Evolutionary conservation across 2,888 invertebrate species (phyloP).

Genomic region (Rotaria socialis): DNA sequence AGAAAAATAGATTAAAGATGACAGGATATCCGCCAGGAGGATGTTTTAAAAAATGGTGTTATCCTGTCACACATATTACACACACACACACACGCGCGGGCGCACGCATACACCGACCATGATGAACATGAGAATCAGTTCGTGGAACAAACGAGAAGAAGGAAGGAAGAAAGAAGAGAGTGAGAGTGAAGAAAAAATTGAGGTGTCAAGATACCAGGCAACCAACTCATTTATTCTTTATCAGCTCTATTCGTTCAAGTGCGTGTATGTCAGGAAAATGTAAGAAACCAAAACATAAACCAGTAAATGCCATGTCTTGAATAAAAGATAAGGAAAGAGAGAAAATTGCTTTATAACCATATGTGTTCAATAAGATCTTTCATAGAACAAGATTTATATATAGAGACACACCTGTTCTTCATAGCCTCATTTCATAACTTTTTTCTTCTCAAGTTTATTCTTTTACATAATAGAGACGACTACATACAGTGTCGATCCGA

Average conservation of each 20-base stretch:
- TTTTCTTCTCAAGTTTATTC: too few relatives aligned
- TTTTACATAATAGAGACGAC: background rate
- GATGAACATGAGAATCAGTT: background rate
- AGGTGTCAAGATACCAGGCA: background rate
- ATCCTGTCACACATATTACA: background rate
- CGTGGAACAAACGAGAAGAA: background rate
- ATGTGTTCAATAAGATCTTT: background rate
- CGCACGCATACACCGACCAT: background rate
- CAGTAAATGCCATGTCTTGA: background rate
- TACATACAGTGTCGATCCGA: background rate
- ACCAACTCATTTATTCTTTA: constrained; percentile 5
- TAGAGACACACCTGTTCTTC: background rate
- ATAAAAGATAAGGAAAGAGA: background rate
- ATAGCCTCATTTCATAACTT: background rate
- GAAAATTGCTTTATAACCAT: background rate
- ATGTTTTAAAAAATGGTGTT: background rate
- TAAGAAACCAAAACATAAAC: background rate
- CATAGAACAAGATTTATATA: background rate
- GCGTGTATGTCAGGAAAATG: background rate
- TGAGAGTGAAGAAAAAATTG: background rate
- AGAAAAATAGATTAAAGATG: background rate
- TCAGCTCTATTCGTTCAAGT: background rate
- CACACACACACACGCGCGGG: too few relatives aligned
- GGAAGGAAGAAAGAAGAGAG: background rate
- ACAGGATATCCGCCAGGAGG: background rate